A percentile compares a stretch with the other conserved stretches of the same genome.
phyloP scores from a whole-genome alignment of 2,113 vertebrate species.

The Chrysochloris asiatica region DNA sequence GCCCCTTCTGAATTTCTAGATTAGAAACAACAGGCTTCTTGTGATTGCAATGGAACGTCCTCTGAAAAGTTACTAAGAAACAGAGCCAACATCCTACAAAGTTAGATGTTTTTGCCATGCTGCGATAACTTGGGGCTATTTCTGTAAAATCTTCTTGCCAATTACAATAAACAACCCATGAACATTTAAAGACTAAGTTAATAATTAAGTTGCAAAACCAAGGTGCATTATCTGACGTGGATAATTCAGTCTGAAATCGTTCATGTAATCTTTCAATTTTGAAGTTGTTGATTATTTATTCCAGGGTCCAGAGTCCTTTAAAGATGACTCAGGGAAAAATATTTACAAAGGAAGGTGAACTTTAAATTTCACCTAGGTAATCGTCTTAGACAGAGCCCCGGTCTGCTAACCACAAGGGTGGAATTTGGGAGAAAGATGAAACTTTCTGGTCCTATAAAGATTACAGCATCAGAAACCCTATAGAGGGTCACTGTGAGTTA shows the following conservation, averaged over 20 bases:
- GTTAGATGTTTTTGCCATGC: not conserved
- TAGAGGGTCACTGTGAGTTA: too few species aligned
- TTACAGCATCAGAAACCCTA: too few species aligned
- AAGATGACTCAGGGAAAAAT: constrained; percentile 62
- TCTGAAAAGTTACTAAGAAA: not conserved
- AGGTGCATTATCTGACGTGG: not conserved
- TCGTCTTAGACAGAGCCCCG: not conserved
- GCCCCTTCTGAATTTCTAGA: not conserved
- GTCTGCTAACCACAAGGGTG: too few species aligned
- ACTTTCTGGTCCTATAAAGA: too few species aligned
- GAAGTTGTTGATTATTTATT: constrained; percentile 54
- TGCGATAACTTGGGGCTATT: not conserved
- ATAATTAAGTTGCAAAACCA: constrained; percentile 40
- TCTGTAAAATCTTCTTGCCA: not conserved
- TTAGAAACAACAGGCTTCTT: not conserved
- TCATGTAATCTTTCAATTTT: not conserved
- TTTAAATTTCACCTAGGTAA: too few species aligned
- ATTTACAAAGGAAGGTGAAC: not conserved
- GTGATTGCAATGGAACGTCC: not conserved
- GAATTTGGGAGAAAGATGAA: too few species aligned
- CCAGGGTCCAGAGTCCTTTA: constrained; percentile 55
- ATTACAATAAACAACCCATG: not conserved
- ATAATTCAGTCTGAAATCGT: not conserved
- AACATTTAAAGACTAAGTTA: constrained; percentile 51
- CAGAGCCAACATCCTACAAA: not conserved